Base-by-base conservation (phyloP, 53 echinoderm and acorn worm species). In the Crossaster papposus region DNA sequence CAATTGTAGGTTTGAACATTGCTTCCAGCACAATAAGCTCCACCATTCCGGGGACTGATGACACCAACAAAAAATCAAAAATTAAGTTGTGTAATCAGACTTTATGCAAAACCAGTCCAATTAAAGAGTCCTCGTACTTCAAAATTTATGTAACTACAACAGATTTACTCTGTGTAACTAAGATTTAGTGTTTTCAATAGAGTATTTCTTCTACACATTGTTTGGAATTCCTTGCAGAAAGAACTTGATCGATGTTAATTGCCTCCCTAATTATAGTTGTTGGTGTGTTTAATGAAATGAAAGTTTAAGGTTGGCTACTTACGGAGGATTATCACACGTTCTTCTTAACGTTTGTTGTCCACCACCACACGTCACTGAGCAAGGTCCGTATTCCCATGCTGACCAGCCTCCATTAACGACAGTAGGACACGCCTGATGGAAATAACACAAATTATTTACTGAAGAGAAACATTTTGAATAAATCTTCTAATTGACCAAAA, bases 31-130 rank as follows among this genome's bases (percentile, higher is more conserved):
- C 81, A 86, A 18, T 51, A 14, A n/a, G 62, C 34, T 18, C 86
- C 86, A 2, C 86, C 86, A 24, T 86, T 79, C 12, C 51, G 72
- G 0, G 86, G 86, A 9, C 91, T 86, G 70, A 18, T 0, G 14
- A 30, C n/a, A n/a, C n/a, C n/a, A 32, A 22, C 23, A 35, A 64
- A 10, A 38, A 34, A 83, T 18, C 11, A 8, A 68, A 24, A 83
- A 12, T 6, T 73, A 4, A 73, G 12, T 32, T 33, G 0, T 73
- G 26, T 20, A 44, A 44, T 44, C 44, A 44, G 44, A 44, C 9
- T n/a, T n/a, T n/a, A n/a, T n/a, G n/a, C 44, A 44, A 44, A 44
- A 7, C 44, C 5, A 44, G 9, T 44, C 44, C 0, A 44, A 44
- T 44, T 9, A 44, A 44, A 44, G 44, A 44, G 44, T 44, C 44